phyloP scores from a whole-genome alignment of 2,888 invertebrate genomes.

The Phortica magna region DNA sequence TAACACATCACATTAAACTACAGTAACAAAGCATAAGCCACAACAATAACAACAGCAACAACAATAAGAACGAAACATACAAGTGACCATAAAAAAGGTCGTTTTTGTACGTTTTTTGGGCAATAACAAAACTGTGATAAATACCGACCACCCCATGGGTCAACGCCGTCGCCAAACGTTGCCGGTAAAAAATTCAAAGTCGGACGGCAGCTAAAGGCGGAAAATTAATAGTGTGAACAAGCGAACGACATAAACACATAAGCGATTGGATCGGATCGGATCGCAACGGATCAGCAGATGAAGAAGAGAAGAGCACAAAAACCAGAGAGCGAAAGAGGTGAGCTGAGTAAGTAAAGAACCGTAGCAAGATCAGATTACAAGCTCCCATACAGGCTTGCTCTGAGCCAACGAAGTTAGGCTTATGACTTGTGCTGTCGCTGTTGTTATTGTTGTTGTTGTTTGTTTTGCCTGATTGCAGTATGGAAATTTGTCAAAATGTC shows the following conservation, averaged over 20 bases:
- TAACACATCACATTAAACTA: slow-evolving; percentile 76
- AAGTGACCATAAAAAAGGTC: background rate
- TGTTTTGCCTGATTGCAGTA: slow-evolving; percentile 50
- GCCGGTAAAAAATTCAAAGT: slow-evolving; percentile 39
- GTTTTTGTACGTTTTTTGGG: slow-evolving; percentile 16
- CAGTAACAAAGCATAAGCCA: slow-evolving; percentile 59
- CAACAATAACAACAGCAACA: slow-evolving; percentile 21
- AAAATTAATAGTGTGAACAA: slow-evolving; percentile 75
- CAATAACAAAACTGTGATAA: slow-evolving; percentile 67
- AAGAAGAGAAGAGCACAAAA: background rate
- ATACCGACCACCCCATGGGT: slow-evolving; percentile 70
- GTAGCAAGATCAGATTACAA: slow-evolving; percentile 31
- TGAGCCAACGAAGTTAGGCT: background rate
- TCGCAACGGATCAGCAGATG: slow-evolving; percentile 35
- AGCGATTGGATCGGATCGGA: slow-evolving; percentile 28
- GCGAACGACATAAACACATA: slow-evolving; percentile 49
- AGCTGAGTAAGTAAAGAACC: slow-evolving; percentile 44
- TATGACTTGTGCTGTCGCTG: slow-evolving; percentile 5
- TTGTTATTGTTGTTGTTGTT: slow-evolving; percentile 2
- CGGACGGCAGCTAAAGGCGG: slow-evolving; percentile 57
- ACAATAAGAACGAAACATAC: background rate
- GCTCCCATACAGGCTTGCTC: slow-evolving; percentile 64
- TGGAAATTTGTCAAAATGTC: slow-evolving; percentile 76
- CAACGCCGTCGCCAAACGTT: slow-evolving; percentile 37
- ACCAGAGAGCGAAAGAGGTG: slow-evolving; percentile 13